A percentile compares a stretch with the other conserved stretches of the same genome.
Evolutionary conservation across 2,113 vertebrate species (phyloP).

Genomic region (Empidonax alnorum): DNA sequence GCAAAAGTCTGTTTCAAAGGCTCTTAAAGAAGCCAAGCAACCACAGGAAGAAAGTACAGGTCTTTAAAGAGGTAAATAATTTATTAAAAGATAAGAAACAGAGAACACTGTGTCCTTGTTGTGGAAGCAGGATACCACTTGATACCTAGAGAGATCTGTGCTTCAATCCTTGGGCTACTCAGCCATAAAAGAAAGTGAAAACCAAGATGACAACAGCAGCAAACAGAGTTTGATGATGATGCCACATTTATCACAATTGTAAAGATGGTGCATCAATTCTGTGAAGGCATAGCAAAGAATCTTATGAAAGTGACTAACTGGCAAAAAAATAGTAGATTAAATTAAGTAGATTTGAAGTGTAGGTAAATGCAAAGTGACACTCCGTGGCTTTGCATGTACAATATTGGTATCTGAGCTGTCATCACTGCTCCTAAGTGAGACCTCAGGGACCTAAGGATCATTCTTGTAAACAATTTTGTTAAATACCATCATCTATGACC

Average conservation of each 20-base stretch:
- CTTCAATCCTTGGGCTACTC: neutral
- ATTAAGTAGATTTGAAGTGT: neutral
- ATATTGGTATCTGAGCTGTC: neutral
- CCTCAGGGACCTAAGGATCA: neutral
- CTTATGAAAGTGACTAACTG: neutral
- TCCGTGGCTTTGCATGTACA: neutral
- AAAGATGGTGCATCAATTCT: neutral
- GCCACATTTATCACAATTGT: neutral
- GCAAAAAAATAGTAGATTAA: neutral
- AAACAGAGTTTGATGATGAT: neutral
- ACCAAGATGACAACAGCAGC: neutral
- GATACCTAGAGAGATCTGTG: neutral
- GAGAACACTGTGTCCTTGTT: neutral
- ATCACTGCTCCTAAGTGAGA: neutral
- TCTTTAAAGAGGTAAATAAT: constrained; percentile 34
- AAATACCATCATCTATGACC: neutral
- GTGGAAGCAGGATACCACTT: neutral
- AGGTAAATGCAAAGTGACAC: constrained; percentile 27
- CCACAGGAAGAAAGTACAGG: neutral
- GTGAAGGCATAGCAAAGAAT: neutral
- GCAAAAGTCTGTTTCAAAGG: neutral
- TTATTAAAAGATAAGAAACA: neutral
- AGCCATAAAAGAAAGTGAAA: neutral
- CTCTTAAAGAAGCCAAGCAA: constrained; percentile 3
- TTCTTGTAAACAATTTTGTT: neutral